Base-by-base conservation (phyloP, 53 echinoderm and acorn worm species). In the Stichopus horrens region DNA sequence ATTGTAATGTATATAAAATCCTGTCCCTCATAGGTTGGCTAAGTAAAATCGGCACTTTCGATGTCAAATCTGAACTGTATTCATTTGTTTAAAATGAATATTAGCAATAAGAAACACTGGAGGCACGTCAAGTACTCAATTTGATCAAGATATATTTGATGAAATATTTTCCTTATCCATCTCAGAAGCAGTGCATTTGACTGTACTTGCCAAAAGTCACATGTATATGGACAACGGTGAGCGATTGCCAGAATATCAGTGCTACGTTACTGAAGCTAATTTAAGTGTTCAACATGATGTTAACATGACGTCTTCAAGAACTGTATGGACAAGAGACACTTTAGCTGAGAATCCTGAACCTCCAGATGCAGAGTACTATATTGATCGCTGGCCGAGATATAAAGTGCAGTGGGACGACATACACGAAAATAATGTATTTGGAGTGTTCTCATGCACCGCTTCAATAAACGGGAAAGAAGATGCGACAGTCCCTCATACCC, bases 261-360 rank as follows among this genome's bases (percentile, higher is more conserved):
- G 76, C 53, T 11, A 53, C 51, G 13, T 76, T 6, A 76, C 51
- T 76, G 13, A 21, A 6, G 21, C 76, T 14, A 4, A 76, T 6
- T 1, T 52, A 8, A 23, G 23, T 76, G 16, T 63, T 63, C 21
- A 37, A 7, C 6, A 20, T 6, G 76, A 76, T 11, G 51, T 76
- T 8, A 76, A 51, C 5, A 53, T 76, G 76, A 11, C 37, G 22
- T 76, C 23, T 4, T 6, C 53, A 6, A 76, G 76, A 76, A 8
- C 21, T 20, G 76, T 37, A 76, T 76, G 76, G 76, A 76, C 76
- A 7, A 76, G 76, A 53, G 23, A 21, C 76, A 76, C 76, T 11
- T 21, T 6, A 76, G 37, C 1, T 52, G 21, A 76, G 53, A 76
- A 76, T 53, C 76, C 76, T 11, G 7, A 76, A 7, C 76, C 76